phyloP scores from a whole-genome alignment of 2,888 invertebrate species.

The Hydrotaea cyrtoneurina region DNA sequence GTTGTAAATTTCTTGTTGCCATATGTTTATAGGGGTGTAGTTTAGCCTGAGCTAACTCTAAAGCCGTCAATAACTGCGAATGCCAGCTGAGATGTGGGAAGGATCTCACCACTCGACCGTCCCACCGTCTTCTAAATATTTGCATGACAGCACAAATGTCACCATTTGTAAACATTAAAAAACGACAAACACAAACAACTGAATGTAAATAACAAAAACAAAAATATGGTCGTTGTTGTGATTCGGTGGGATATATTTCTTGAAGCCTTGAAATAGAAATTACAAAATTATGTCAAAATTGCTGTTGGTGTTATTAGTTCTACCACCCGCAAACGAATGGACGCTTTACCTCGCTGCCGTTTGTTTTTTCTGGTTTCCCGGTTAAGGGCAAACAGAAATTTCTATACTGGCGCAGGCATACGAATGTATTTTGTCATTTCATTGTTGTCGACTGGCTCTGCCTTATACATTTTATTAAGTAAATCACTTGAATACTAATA shows the following conservation, averaged over 20 bases:
- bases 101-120: neutral
- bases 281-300: constrained; percentile 36
- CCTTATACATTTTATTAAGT: constrained; percentile 4
- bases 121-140: neutral
- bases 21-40: neutral
- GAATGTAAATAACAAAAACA: neutral
- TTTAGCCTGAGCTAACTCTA: neutral
- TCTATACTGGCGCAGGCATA: neutral
- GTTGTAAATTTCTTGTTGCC: neutral
- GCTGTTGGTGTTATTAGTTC: neutral
- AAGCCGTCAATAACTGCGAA: neutral
- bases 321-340: neutral
- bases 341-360: neutral
- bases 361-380: neutral
- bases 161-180: constrained; percentile 41
- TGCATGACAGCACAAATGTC: constrained; percentile 32
- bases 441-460: neutral
- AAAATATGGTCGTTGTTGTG: neutral
- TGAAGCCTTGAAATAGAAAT: constrained; percentile 33
- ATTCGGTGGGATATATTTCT: neutral
- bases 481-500: constrained; percentile 26
- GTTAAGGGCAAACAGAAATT: neutral
- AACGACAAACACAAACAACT: neutral
- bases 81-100: neutral
- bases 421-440: neutral